phyloP scores from a whole-genome alignment of 2,113 vertebrate genomes.

The Platycercus adscitus region DNA sequence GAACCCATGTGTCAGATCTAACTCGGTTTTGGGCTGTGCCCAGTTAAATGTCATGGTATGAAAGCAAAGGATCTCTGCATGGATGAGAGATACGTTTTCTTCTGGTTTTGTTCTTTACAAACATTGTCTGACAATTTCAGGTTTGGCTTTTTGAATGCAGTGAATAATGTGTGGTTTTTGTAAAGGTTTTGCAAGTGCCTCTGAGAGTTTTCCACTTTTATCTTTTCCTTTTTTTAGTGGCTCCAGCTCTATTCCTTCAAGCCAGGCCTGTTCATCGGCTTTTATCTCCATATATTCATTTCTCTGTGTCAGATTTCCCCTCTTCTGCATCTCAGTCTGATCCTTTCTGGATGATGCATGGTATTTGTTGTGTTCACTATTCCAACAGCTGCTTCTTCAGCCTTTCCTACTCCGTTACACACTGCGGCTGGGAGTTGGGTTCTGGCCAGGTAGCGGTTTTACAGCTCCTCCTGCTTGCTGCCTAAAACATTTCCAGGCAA shows the following conservation, averaged over 20 bases:
- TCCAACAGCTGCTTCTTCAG: background rate
- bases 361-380: background rate
- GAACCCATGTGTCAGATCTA: background rate
- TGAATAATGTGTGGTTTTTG: background rate
- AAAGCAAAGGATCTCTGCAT: constrained; percentile 23
- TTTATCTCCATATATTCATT: background rate
- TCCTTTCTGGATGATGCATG: background rate
- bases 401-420: background rate
- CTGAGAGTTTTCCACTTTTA: background rate
- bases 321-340: background rate
- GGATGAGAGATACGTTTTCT: background rate
- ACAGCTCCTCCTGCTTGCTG: background rate
- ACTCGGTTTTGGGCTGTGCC: background rate
- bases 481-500: background rate
- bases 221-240: background rate
- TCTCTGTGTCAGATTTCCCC: background rate
- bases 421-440: background rate
- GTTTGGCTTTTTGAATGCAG: background rate
- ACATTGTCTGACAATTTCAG: background rate
- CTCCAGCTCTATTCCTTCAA: background rate
- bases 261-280: background rate
- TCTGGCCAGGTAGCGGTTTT: background rate
- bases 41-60: background rate
- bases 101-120: background rate
- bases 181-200: background rate